phyloP scores from a whole-genome alignment of 2,113 vertebrate genomes.

The Mellivora capensis region DNA sequence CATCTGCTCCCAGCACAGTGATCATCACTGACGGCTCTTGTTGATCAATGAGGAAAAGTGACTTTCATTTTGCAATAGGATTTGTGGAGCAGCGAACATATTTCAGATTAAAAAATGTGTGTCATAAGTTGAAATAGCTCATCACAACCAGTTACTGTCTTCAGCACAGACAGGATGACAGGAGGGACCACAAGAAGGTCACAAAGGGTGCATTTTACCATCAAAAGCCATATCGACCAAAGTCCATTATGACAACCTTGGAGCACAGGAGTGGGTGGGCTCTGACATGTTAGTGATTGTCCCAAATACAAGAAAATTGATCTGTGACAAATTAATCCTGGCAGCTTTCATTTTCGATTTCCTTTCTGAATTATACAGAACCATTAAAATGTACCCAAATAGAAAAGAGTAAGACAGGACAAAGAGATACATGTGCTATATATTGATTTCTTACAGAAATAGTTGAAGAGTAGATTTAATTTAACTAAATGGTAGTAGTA shows the following conservation, averaged over 20 bases:
- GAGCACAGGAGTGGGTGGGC: not conserved
- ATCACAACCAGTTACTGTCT: slow-evolving; percentile 47
- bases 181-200: not conserved
- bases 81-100: not conserved
- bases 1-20: fast-evolving
- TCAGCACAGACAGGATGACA: slow-evolving; percentile 14
- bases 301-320: slow-evolving; percentile 42
- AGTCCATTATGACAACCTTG: slow-evolving; percentile 26
- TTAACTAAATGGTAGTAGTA: slow-evolving; percentile 26
- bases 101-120: not conserved
- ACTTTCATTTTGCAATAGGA: not conserved
- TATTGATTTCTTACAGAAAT: slow-evolving; percentile 55
- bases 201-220: not conserved
- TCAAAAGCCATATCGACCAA: slow-evolving; percentile 40
- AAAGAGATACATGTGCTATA: not conserved
- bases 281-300: not conserved
- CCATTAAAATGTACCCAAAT: slow-evolving; percentile 34
- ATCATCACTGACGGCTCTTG: not conserved
- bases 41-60: not conserved
- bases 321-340: slow-evolving; percentile 58
- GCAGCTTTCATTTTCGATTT: slow-evolving; percentile 70
- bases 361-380: slow-evolving; percentile 62
- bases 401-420: slow-evolving; percentile 28
- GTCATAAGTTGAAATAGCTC: not conserved
- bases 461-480: slow-evolving; percentile 56